These are phyloP conservation scores for Dolichopus griseipennis DNA, from an alignment of 2,888 invertebrate species.

Conservation along the genomic window DNA sequence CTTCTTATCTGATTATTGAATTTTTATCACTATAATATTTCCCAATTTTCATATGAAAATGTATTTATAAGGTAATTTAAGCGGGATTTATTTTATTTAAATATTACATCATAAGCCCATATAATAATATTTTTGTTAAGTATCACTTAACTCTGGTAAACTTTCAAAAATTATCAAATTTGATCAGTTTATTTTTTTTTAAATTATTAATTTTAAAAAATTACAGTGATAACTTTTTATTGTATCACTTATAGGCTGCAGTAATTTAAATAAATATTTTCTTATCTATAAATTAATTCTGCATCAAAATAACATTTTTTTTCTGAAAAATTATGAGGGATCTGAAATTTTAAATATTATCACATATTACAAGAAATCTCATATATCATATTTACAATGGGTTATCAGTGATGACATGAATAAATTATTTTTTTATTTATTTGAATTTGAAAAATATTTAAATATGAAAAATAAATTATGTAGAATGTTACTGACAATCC, in stretches of 20 bases:
- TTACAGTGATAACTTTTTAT: too few relatives aligned
- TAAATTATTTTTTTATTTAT: background rate
- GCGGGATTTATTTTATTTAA: too few relatives aligned
- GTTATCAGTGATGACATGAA: constrained; percentile 2
- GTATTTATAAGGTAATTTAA: background rate
- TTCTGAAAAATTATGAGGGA: background rate
- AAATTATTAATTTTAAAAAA: too few relatives aligned
- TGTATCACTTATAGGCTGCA: too few relatives aligned
- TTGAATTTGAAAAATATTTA: background rate
- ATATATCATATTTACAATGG: background rate
- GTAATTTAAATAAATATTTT: too few relatives aligned
- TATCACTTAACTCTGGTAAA: too few relatives aligned
- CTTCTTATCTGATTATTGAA: background rate
- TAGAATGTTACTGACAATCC: too few relatives aligned
- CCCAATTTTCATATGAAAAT: background rate
- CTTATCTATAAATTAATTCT: too few relatives aligned
- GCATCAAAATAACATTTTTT: background rate
- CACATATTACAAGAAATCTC: background rate
- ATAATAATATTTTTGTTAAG: too few relatives aligned
- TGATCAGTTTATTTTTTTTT: too few relatives aligned
- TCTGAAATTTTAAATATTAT: background rate
- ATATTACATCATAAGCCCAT: too few relatives aligned
- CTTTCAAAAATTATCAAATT: too few relatives aligned
- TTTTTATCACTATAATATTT: background rate
- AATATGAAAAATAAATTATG: background rate